phyloP scores from a whole-genome alignment of 2,888 invertebrate genomes.

The Philereme transversata region DNA sequence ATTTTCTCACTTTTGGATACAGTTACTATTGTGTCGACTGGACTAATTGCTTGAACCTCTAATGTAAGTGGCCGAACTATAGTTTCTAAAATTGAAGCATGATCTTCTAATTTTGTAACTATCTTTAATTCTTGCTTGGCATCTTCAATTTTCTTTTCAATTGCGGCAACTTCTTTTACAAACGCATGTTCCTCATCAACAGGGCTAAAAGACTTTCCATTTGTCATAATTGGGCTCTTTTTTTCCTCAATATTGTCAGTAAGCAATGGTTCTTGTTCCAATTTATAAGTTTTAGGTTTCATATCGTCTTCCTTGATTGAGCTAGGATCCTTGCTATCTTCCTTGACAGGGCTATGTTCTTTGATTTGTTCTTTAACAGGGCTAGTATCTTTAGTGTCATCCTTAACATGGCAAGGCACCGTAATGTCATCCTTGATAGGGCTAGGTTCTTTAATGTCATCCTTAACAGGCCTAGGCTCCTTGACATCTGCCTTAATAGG shows the following conservation, averaged over 20 bases:
- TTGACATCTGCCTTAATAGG: no score
- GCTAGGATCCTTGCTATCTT: neutral
- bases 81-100: neutral
- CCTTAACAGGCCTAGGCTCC: no score
- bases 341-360: no score
- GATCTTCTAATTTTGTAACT: conserved; percentile 29
- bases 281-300: neutral
- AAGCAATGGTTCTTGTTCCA: neutral
- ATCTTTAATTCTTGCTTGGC: conserved; percentile 46
- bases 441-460: no score
- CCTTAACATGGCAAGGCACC: no score
- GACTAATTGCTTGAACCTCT: conserved; percentile 6
- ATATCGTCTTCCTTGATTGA: neutral
- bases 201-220: conserved; percentile 26
- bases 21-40: neutral
- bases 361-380: no score
- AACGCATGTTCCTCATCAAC: conserved; percentile 21
- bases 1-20: conserved; percentile 1
- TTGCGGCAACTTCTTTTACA: conserved; percentile 25
- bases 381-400: no score
- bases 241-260: conserved; percentile 12
- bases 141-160: conserved; percentile 25
- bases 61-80: conserved; percentile 8
- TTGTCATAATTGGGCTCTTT: conserved; percentile 5
- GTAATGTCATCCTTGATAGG: no score